These are phyloP conservation scores for Monomorium pharaonis DNA, from an alignment of 1,140 invertebrate species.

Conservation along the genomic window DNA sequence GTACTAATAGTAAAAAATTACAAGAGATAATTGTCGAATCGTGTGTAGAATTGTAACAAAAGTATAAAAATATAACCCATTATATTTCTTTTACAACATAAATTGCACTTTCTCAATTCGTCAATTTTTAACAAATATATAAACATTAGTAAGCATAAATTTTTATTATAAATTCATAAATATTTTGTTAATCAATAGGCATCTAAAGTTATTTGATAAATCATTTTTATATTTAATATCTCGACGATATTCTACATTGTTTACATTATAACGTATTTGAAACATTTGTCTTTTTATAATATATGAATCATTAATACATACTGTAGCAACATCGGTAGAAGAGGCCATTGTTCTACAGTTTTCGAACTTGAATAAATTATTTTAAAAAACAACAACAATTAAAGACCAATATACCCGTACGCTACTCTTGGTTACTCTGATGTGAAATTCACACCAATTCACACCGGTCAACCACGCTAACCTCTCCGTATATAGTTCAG, in stretches of 20 bases:
- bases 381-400: constrained; percentile 47
- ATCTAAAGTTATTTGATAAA: background rate
- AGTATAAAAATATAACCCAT: background rate
- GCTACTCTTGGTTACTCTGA: background rate
- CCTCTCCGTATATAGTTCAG: too few relatives aligned
- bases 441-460: background rate
- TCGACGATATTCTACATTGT: background rate
- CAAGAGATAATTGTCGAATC: too few relatives aligned
- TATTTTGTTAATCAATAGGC: background rate
- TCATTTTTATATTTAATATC: too few relatives aligned
- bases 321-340: constrained; percentile 77
- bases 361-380: constrained; percentile 12
- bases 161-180: background rate
- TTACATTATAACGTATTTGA: background rate
- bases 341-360: constrained; percentile 72
- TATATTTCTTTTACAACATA: background rate
- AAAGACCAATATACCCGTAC: background rate
- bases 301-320: constrained; percentile 57
- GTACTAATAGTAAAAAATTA: too few relatives aligned
- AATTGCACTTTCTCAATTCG: background rate
- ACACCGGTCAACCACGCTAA: background rate
- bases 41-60: background rate
- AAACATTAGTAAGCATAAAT: background rate
- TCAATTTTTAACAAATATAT: background rate
- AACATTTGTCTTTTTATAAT: background rate